Conservation (phyloP, 2,888 invertebrate species). For the Himalopsyche kuldschensis region DNA sequence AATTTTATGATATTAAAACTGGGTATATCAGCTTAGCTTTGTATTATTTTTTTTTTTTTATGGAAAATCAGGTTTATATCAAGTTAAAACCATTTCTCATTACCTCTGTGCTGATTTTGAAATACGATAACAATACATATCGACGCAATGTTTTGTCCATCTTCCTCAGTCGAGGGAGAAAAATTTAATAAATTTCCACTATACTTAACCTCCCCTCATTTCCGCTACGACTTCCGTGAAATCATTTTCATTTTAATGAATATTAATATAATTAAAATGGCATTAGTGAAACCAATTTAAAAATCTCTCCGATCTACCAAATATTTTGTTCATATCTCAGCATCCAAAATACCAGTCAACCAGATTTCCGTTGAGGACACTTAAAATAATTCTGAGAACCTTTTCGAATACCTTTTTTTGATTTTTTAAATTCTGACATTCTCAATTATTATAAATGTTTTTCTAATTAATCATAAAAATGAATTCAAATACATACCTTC, state of each 20-base stretch:
- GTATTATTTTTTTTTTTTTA: no score
- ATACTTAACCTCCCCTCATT: not conserved
- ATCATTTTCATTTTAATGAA: not conserved
- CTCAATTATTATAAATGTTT: no score
- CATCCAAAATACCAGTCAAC: not conserved
- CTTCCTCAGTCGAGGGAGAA: not conserved
- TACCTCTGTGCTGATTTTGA: no score
- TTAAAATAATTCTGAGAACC: no score
- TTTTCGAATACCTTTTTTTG: no score
- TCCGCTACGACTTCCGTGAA: not conserved
- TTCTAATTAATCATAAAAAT: no score
- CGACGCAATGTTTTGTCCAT: not conserved
- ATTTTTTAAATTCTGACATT: not conserved
- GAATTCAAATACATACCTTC: no score
- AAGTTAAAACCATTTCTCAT: no score
- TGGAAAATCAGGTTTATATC: no score
- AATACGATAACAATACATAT: not conserved
- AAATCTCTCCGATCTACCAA: not conserved
- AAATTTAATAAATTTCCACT: not conserved
- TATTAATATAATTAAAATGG: not conserved
- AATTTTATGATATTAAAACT: no score
- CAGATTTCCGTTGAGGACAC: not conserved
- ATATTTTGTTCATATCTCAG: no score
- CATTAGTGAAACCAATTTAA: not conserved
- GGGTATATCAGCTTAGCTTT: no score